Percentiles rank a stretch among this genome's conserved stretches.
phyloP scores from a whole-genome alignment of 2,797 vertebrate species.

The Toxotes lorentzi region DNA sequence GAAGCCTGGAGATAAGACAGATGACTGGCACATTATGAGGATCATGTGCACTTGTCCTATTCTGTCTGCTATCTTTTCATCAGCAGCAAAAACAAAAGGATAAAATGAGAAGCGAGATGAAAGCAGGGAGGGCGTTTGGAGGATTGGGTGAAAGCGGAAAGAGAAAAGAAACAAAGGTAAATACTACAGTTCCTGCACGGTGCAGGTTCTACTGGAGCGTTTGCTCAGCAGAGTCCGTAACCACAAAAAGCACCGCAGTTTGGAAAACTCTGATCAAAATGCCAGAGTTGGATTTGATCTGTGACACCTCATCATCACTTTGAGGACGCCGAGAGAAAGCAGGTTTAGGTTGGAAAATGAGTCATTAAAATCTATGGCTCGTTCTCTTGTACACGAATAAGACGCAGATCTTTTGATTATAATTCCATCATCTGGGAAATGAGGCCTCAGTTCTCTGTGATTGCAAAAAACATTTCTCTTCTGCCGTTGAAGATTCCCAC shows the following conservation, averaged over 20 bases:
- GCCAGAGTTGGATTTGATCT: slow-evolving; percentile 37
- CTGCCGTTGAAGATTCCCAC: slow-evolving; percentile 34
- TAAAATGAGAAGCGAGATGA: slow-evolving; percentile 60
- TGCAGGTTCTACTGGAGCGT: slow-evolving; percentile 20
- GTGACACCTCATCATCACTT: slow-evolving; percentile 40
- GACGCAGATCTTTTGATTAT: slow-evolving; percentile 57
- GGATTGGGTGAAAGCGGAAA: slow-evolving; percentile 30
- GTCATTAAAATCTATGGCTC: slow-evolving; percentile 63
- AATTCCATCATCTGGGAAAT: slow-evolving; percentile 54
- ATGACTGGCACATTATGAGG: slow-evolving; percentile 57
- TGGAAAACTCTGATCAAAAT: slow-evolving; percentile 43
- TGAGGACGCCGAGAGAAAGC: slow-evolving; percentile 5
- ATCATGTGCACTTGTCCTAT: slow-evolving; percentile 45
- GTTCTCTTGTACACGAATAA: slow-evolving; percentile 34
- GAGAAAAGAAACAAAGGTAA: slow-evolving; percentile 56
- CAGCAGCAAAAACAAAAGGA: slow-evolving; percentile 63
- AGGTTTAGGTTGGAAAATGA: slow-evolving; percentile 33
- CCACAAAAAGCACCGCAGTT: neutral
- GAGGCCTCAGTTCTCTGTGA: slow-evolving; percentile 57
- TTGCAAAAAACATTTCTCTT: slow-evolving; percentile 38
- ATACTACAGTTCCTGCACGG: slow-evolving; percentile 43
- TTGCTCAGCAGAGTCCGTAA: slow-evolving; percentile 36
- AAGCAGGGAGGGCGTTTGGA: slow-evolving; percentile 29
- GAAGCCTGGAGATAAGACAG: slow-evolving; percentile 64
- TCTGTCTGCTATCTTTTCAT: slow-evolving; percentile 66